Percentiles rank a stretch among this genome's conserved stretches.
Evolutionary conservation across 2,113 vertebrate genomes (phyloP).

Genomic region (Sinocyclocheilus grahami): DNA sequence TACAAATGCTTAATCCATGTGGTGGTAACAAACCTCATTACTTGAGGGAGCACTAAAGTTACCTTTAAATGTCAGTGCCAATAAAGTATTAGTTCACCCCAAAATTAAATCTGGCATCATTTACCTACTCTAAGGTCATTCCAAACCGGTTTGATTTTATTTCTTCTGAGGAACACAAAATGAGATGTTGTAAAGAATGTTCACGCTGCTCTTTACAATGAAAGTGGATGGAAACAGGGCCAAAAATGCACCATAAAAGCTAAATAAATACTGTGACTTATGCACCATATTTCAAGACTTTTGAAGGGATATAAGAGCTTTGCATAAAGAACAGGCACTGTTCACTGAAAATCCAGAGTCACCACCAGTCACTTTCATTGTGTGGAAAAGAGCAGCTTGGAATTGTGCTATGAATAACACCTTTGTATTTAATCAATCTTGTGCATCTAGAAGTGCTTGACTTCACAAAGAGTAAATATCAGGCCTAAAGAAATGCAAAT

Average conservation of each 20-base stretch:
- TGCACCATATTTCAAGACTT: background rate
- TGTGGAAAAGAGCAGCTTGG: background rate
- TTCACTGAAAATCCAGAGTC: background rate
- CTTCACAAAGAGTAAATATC: background rate
- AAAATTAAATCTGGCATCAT: background rate
- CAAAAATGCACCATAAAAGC: background rate
- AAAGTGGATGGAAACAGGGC: background rate
- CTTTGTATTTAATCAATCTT: background rate
- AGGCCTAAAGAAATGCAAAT: background rate
- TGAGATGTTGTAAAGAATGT: background rate
- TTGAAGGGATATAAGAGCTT: background rate
- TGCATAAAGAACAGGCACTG: background rate
- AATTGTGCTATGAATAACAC: background rate
- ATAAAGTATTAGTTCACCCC: background rate
- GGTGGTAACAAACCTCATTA: background rate
- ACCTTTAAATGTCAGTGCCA: background rate
- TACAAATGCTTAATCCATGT: background rate
- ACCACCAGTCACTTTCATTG: background rate
- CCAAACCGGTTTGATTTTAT: background rate
- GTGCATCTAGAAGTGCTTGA: background rate
- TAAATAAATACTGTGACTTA: background rate
- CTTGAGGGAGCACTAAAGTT: background rate
- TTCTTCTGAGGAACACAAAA: background rate
- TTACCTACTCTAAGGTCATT: background rate
- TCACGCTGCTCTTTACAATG: background rate